Base-by-base conservation (phyloP, 2,113 vertebrate genomes). In the Triplophysa tibetana region DNA sequence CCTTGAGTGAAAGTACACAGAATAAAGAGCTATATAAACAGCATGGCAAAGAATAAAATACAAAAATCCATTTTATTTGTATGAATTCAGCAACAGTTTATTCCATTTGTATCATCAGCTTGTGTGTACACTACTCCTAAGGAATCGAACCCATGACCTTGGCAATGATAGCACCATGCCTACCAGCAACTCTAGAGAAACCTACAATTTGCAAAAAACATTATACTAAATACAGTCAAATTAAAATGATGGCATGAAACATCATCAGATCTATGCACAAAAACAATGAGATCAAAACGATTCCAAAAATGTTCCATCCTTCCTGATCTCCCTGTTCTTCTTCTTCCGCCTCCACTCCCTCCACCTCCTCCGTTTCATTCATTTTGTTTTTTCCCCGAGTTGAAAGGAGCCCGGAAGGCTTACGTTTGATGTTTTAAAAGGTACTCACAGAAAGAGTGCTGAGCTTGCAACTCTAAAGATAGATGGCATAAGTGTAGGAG, bases 391-490 rank as follows among this genome's bases (percentile, higher is more conserved):
- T 73, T 75, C 83, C 76, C 76, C 21, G 52, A 80, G 86, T 85
- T 86, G 74, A 89, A 84, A 86, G 83, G 62, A 83, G 70, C 86
- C 89, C 86, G 79, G 77, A 77, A 76, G 87, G 87, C 89, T 83
- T 68, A 26, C 81, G 73, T 89, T 89, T 91, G 88, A 90, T 88
- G 88, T 87, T 81, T 85, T 84, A 85, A 87, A 90, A 91, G 91
- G 87, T 88, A 85, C 86, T 90, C 73, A 68, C 75, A 50, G 54
- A 66, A 77, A 84, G 88, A 90, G 61, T 90, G 92, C 90, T 92
- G 90, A 92, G 89, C 88, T 88, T 86, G 90, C 91, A 82, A 76
- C 81, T 85, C 83, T 83, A 88, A 91, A 86, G 82, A 85, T 65
- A 81, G 82, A 80, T 76, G 80, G 81, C 75, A 70, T 83, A 85